Evolutionary conservation across 2,888 invertebrate species (phyloP).

Genomic region (Cataglyphis altisquamis): DNA sequence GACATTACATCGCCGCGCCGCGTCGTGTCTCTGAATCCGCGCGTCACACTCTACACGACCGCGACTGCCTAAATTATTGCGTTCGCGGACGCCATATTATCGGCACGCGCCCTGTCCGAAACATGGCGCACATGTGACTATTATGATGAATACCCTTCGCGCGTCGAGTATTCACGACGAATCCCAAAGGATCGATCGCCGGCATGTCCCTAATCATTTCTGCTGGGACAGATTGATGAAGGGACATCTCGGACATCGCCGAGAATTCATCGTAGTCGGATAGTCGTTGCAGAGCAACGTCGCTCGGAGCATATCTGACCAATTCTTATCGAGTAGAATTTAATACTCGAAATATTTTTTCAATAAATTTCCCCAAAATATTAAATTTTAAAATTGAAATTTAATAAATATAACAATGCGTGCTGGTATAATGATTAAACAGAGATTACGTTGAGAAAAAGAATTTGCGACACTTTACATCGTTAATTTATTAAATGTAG

Average conservation of each 20-base stretch:
- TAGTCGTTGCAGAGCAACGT: background rate
- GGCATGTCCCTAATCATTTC: constrained; percentile 26
- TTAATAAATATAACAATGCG: too few species aligned
- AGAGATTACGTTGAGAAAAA: too few species aligned
- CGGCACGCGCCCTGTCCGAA: constrained; percentile 81
- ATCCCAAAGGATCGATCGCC: constrained; percentile 37
- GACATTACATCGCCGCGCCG: constrained; percentile 49
- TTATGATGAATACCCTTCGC: constrained; percentile 60
- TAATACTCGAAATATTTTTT: background rate
- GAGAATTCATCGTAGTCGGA: background rate
- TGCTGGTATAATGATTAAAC: too few species aligned
- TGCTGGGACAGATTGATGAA: constrained; percentile 28
- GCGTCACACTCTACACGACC: constrained; percentile 28
- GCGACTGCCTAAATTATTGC: constrained; percentile 57
- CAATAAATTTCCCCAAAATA: background rate
- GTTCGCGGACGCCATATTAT: constrained; percentile 59
- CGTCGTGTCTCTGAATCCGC: constrained; percentile 57
- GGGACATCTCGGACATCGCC: background rate
- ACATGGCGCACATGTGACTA: constrained; percentile 80
- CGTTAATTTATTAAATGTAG: constrained; percentile 1
- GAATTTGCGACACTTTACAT: too few species aligned
- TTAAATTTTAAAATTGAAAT: background rate
- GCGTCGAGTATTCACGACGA: constrained; percentile 44
- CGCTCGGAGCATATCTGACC: background rate
- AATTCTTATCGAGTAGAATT: background rate